phyloP scores from a whole-genome alignment of 92 coral and sea anemone species.

The Desmophyllum pertusum region DNA sequence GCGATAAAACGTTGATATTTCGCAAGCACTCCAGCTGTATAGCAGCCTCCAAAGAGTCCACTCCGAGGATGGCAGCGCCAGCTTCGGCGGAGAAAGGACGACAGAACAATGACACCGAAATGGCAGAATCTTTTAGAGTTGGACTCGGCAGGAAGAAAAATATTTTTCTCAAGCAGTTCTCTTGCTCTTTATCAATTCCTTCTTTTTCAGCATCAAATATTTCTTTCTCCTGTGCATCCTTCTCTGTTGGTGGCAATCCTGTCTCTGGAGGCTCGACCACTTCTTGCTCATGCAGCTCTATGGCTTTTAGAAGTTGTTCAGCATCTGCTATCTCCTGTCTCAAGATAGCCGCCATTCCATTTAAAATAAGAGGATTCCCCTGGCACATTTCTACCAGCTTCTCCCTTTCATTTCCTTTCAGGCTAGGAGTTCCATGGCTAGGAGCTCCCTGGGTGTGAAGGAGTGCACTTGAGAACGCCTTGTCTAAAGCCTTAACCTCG shows the following conservation, averaged over 20 bases:
- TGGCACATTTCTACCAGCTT: slow-evolving; percentile 36
- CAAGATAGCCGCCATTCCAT: slow-evolving; percentile 46
- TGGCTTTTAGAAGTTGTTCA: slow-evolving; percentile 30
- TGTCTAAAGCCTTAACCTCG: slow-evolving; percentile 52
- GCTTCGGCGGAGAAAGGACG: slow-evolving; percentile 42
- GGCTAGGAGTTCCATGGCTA: not conserved
- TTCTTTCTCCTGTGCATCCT: slow-evolving; percentile 12
- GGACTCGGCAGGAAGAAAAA: slow-evolving; percentile 37
- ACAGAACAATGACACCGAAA: slow-evolving; percentile 49
- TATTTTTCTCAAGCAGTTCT: slow-evolving; percentile 21
- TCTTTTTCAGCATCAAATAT: not conserved
- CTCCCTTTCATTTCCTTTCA: not conserved
- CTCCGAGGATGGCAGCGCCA: slow-evolving; percentile 31
- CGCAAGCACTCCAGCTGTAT: slow-evolving; percentile 26
- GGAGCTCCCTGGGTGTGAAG: slow-evolving; percentile 28
- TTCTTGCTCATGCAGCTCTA: slow-evolving; percentile 32
- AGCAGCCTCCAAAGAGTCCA: slow-evolving; percentile 23
- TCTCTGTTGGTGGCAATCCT: not conserved
- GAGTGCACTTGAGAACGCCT: slow-evolving; percentile 24
- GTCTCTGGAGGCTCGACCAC: not conserved
- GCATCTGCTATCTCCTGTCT: slow-evolving; percentile 49
- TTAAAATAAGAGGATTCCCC: slow-evolving; percentile 61
- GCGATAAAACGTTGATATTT: slow-evolving; percentile 10
- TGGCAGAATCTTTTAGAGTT: slow-evolving; percentile 33
- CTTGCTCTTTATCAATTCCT: slow-evolving; percentile 14